Base-by-base conservation (phyloP, 2,888 invertebrate species). In the Alloplasta piceator region DNA sequence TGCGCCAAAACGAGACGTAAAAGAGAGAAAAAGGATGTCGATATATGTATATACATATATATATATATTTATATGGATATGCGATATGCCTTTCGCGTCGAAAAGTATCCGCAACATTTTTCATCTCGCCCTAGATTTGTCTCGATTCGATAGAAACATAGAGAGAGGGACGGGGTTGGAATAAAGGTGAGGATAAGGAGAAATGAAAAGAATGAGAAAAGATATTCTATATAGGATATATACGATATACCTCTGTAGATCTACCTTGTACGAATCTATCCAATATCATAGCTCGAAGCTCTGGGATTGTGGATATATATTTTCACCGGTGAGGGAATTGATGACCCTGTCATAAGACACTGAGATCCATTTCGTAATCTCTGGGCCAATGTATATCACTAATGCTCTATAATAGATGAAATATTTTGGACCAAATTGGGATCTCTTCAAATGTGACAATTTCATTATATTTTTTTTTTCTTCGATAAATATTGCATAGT, bases 41-140 rank as follows among this genome's bases (percentile, higher is more conserved):
- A 50, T 6, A 55, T 43, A 41, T 6, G 39, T 16, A 55, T 41
- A 5, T 4, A 63, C 12, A 26, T 6, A 3, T 26, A 56, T 16
- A 58, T 14, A 48, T 38, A 14, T 41, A 43, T 43, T 6, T 7
- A 43, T 7, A 55, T 26, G 64, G 43, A 46, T 46, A 66, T 36
- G 63, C 67, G 56, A 43, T 50, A 36, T 56, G 6, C 50, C 43
- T 41, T 68, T 77, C 58, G 43, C 43, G 67, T 72, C 78, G 58
- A 68, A 73, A 68, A 68, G 52, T 78, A 81, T 81, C 68, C 78
- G 63, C 64, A 81, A 78, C 63, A 81, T 81, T 81, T 81, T 78
- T 81, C 80, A 81, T 81, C 78, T 78, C 80, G 80, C 43, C 80
- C 80, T 73, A 78, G 78, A 78, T 81, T 81, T 78, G 72, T 81